Evolutionary conservation across 2,888 invertebrate species (phyloP), one percentile per base, ranked within the genome.

Genomic region (Agrotis segetum): DNA sequence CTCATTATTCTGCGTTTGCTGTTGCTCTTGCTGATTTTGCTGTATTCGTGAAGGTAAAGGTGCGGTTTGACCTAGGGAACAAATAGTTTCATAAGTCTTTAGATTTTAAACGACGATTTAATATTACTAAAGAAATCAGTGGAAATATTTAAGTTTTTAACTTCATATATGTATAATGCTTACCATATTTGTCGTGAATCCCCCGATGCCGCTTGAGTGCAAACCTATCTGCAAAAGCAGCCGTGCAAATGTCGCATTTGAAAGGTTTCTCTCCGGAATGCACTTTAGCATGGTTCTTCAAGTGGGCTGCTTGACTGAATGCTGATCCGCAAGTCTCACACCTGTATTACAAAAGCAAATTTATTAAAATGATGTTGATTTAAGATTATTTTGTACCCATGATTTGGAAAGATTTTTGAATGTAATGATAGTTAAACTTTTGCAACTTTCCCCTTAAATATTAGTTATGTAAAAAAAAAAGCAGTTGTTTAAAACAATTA

Each of bases 261-360:
- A 98, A 98, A 0, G 98, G 98, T 86, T 98, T 98, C 93, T 98
- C 98, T 3, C 98, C 98, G 1, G 98, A 98, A 92, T 98, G 98
- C 71, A 98, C 97, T 93, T 98, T 98, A 64, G 98, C 98, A 89
- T 98, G 98, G 92, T 98, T 98, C 92, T 98, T 98, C 74, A 98
- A 96, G 93, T 98, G 98, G 44, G 98, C 98, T 40, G 98, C 98
- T 93, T 98, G 98, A 91, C 98, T 98, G 92, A 98, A 98, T 70
- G 98, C 98, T 34, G 98, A 98, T n/a, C 98, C 98, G 90, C 98
- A 98, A 67, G 98, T 98, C 83, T 98, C 98, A 92, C 98, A 98
- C 90, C 98, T 97, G 70, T 60, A 50, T 71, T 58, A 53, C 17
- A 73, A 7, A n/a, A 50, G 5, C 6, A 29, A 7, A 69, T n/a